Evolutionary conservation across 2,888 invertebrate species (phyloP).

Genomic region (Lottia scabra): DNA sequence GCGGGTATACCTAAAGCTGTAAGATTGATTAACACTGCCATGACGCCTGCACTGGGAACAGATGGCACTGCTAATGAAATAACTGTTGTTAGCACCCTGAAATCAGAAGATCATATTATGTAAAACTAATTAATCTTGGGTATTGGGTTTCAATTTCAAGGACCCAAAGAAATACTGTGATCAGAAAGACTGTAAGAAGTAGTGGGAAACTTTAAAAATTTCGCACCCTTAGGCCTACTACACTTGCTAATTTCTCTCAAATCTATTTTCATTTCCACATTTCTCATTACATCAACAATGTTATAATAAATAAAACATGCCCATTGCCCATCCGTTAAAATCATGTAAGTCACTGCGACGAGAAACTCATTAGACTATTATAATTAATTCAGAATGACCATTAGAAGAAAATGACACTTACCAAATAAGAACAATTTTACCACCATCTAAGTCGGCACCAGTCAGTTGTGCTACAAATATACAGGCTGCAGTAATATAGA

Average conservation of each 20-base stretch:
- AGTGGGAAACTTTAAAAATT: no score
- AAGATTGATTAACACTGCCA: conserved; percentile 53
- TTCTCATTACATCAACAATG: no score
- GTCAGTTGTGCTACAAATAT: conserved; percentile 55
- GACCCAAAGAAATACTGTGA: no score
- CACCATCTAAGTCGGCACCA: conserved; percentile 35
- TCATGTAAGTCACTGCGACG: no score
- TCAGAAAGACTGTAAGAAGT: no score
- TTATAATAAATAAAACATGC: no score
- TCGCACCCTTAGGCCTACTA: no score
- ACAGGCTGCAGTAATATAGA: conserved; percentile 53
- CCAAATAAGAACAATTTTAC: conserved; percentile 48
- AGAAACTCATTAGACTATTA: no score
- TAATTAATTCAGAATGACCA: neutral
- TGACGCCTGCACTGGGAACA: conserved; percentile 52
- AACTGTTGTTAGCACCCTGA: conserved; percentile 49
- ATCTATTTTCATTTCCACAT: no score
- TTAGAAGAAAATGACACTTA: conserved; percentile 27
- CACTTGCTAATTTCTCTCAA: no score
- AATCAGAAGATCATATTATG: conserved; percentile 8
- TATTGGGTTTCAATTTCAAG: no score
- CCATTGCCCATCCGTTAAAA: neutral
- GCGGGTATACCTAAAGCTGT: conserved; percentile 54
- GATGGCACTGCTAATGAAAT: conserved; percentile 56
- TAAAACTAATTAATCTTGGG: no score